Conservation (phyloP, 1,140 invertebrate species). For the Xylocopa sonorina region DNA sequence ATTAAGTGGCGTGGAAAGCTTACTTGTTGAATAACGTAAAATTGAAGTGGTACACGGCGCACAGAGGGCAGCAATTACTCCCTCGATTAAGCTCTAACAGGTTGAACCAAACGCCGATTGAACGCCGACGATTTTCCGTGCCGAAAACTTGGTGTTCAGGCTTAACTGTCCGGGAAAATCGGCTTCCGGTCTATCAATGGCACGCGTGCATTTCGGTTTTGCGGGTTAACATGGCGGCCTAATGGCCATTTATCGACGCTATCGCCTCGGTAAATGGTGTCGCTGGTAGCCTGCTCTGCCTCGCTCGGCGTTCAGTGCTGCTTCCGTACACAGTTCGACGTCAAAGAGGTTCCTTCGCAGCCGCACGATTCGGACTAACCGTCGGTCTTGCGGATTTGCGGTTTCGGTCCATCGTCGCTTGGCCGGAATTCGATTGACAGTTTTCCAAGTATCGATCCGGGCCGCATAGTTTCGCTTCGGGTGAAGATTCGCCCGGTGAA, state of each 20-base stretch:
- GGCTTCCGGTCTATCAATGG: slow-evolving; percentile 52
- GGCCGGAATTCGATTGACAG: slow-evolving; percentile 41
- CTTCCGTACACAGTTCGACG: slow-evolving; percentile 43
- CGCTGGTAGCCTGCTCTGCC: not conserved
- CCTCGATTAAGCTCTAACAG: not conserved
- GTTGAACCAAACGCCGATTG: not conserved
- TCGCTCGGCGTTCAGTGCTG: slow-evolving; percentile 29
- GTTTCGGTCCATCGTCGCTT: slow-evolving; percentile 31
- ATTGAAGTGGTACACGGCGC: no score
- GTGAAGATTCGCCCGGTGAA: not conserved
- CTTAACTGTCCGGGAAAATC: slow-evolving; percentile 35
- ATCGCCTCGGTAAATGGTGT: slow-evolving; percentile 43
- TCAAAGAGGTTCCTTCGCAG: slow-evolving; percentile 43
- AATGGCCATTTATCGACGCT: slow-evolving; percentile 52
- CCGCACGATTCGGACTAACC: slow-evolving; percentile 17
- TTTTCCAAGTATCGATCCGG: slow-evolving; percentile 44
- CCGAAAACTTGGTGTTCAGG: slow-evolving; percentile 30
- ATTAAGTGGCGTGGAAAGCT: no score
- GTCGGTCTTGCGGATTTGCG: slow-evolving; percentile 46
- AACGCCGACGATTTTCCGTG: slow-evolving; percentile 10
- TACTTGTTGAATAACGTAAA: not conserved
- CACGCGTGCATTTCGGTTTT: slow-evolving; percentile 50
- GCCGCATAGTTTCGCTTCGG: slow-evolving; percentile 2
- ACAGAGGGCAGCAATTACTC: not conserved
- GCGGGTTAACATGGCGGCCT: slow-evolving; percentile 44